Conservation (phyloP, 1,140 invertebrate species). For the Coptotermes formosanus region DNA sequence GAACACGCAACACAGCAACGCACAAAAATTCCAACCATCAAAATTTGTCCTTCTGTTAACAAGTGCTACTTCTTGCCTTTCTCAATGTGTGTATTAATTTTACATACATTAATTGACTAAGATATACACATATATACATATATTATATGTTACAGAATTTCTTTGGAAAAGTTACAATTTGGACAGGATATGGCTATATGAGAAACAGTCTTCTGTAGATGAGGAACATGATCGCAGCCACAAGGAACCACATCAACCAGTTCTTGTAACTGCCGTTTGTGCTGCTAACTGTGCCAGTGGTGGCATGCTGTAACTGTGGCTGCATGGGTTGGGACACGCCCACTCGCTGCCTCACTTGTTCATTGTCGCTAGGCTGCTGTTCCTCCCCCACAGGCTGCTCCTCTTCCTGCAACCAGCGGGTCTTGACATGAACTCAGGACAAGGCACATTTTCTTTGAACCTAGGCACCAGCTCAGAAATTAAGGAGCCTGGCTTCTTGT, state of each 20-base stretch:
- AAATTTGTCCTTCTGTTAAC: too few species aligned
- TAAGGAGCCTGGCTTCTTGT: too few species aligned
- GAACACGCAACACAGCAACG: too few species aligned
- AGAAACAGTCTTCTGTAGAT: slow-evolving; percentile 29
- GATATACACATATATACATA: background rate
- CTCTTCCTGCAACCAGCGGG: background rate
- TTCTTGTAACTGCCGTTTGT: slow-evolving; percentile 12
- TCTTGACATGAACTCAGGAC: too few species aligned
- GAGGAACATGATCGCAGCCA: slow-evolving; percentile 22
- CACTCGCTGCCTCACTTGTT: background rate
- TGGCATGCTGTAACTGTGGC: background rate
- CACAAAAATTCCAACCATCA: too few species aligned
- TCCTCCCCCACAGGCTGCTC: background rate
- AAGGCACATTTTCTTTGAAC: too few species aligned
- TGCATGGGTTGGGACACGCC: background rate
- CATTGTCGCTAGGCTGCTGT: background rate
- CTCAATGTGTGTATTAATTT: background rate
- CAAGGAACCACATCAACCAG: slow-evolving; percentile 26
- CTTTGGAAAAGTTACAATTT: too few species aligned
- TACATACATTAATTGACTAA: background rate
- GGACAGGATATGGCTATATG: background rate
- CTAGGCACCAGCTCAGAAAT: too few species aligned
- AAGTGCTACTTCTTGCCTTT: background rate
- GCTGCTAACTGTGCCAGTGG: background rate
- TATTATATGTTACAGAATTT: background rate